These are phyloP conservation scores for Drosophila obscura DNA, from an alignment of 1,140 invertebrate species.

Conservation along the genomic window DNA sequence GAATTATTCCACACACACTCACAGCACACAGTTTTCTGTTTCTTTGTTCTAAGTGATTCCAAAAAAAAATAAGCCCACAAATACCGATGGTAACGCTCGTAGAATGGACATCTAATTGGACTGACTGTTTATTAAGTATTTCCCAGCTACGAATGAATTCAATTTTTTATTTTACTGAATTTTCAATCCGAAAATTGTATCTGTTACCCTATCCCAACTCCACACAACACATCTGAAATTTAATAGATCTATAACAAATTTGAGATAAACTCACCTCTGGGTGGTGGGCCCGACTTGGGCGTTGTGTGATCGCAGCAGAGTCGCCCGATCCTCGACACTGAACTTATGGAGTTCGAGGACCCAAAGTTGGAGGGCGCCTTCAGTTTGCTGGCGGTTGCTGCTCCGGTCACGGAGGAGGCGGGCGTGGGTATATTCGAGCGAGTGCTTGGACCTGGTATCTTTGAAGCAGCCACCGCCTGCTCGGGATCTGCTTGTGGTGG, in stretches of 20 bases:
- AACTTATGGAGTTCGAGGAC: constrained; percentile 32
- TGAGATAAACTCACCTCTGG: constrained; percentile 64
- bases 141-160: too few relatives aligned
- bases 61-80: too few relatives aligned
- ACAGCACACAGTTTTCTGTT: too few relatives aligned
- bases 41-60: too few relatives aligned
- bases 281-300: constrained; percentile 74
- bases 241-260: background rate
- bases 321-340: constrained; percentile 75
- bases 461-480: constrained; percentile 11
- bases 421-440: constrained; percentile 69
- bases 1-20: too few relatives aligned
- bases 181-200: too few relatives aligned
- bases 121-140: too few relatives aligned
- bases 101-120: too few relatives aligned
- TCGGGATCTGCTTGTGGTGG: constrained; percentile 19
- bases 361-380: constrained; percentile 66
- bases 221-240: too few relatives aligned
- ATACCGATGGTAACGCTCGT: too few relatives aligned
- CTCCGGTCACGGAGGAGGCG: constrained; percentile 60
- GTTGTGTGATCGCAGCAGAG: constrained; percentile 69
- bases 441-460: constrained; percentile 27
- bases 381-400: constrained; percentile 55
- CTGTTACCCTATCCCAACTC: too few relatives aligned
- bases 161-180: too few relatives aligned